Percentiles rank a stretch among this genome's conserved stretches.
These are phyloP conservation scores for Eristalinus aeneus DNA, from an alignment of 2,888 invertebrate genomes.

Conservation along the genomic window DNA sequence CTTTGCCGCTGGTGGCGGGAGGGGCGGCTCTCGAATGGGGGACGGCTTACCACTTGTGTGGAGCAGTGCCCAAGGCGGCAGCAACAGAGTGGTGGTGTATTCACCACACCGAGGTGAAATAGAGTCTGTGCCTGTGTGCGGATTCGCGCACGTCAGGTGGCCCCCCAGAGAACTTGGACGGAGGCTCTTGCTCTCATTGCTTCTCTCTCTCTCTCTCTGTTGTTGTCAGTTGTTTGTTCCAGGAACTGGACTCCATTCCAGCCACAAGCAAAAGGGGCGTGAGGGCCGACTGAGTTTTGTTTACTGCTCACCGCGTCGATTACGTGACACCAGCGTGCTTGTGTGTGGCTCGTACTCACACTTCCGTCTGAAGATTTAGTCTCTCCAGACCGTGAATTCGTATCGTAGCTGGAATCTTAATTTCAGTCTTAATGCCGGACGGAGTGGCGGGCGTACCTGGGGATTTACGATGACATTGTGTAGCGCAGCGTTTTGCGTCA, in stretches of 20 bases:
- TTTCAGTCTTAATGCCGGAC: conserved; percentile 58
- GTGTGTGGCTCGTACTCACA: neutral
- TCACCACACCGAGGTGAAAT: neutral
- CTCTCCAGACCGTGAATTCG: conserved; percentile 13
- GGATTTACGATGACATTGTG: conserved; percentile 20
- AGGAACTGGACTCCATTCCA: conserved; percentile 38
- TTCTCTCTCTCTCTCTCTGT: conserved; percentile 33
- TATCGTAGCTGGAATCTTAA: conserved; percentile 43
- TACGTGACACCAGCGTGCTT: conserved; percentile 5
- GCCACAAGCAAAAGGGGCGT: neutral
- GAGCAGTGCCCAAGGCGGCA: neutral
- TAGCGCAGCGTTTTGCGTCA: conserved; percentile 53
- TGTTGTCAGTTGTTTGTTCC: conserved; percentile 39
- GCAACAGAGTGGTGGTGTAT: neutral
- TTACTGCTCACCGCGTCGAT: conserved; percentile 31
- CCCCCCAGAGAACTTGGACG: neutral
- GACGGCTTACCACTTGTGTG: neutral
- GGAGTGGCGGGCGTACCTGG: conserved; percentile 12
- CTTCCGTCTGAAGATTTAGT: neutral
- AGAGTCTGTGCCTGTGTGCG: neutral
- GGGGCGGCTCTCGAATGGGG: neutral
- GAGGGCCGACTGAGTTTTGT: conserved; percentile 24
- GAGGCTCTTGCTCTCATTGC: conserved; percentile 6
- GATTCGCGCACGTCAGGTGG: conserved; percentile 38
- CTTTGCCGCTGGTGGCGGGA: neutral